Evolutionary conservation across 2,113 vertebrate species (phyloP), one percentile per base, ranked within the genome.

Genomic region (Phoenicopterus ruber): DNA sequence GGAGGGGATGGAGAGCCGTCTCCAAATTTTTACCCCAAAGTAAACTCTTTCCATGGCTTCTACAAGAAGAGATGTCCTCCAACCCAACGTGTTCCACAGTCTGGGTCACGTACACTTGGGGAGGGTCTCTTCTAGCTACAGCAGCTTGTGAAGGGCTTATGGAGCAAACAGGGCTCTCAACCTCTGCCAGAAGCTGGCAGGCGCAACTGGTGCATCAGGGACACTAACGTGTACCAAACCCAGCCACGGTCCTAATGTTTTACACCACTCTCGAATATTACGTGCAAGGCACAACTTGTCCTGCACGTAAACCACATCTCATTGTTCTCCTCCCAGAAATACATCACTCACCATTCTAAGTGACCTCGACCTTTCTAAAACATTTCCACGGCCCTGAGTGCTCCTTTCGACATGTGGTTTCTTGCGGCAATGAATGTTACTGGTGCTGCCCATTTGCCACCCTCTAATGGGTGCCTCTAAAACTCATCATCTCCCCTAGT

Each of bases 201-300:
- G 20, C 15, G 34, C 19, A 5, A 11, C 1, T 13, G 16, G 18
- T 31, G 44, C 13, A 49, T 14, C 40, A 57, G 29, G 1, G 0
- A 40, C 42, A 63, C 10, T 16, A 28, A 14, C 5, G 58, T 0
- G 4, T 14, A 62, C 28, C 18, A 18, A 31, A 69, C 4, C 44
- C 58, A 66, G 17, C 14, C 57, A 31, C 62, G 47, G 34, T 7
- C 19, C 54, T 57, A 5, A 25, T 3, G 13, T 49, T 63, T n/a
- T 67, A 57, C 7, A 46, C 11, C 25, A 7, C n/a, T 59, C 40
- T 9, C 36, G 16, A 62, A 42, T 4, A 31, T 38, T 29, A 22
- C 1, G 0, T 36, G 36, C 17, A 44, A 47, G 54, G 36, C 13
- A 4, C 1, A 12, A 2, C 32, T 28, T 28, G 5, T 26, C 19